Evolutionary conservation across 2,113 vertebrate species (phyloP), one percentile per base, ranked within the genome.

Genomic region (Charina bottae): DNA sequence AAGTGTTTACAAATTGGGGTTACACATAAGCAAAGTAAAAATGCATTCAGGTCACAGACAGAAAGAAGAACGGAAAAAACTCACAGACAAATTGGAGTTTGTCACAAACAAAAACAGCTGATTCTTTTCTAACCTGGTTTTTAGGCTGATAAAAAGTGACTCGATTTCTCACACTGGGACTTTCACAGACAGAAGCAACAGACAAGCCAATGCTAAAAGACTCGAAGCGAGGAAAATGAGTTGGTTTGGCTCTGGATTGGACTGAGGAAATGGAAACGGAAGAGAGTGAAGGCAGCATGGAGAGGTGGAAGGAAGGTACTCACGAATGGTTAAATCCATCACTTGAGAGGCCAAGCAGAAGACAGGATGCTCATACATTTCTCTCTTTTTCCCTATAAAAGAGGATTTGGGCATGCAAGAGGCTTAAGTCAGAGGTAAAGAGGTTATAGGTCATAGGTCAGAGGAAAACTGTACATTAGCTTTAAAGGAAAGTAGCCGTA

Each of bases 251-350:
- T 97, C 96, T 98, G 97, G 95, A 98, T 95, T 98, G 97, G 98
- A 97, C 97, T 97, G 96, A 97, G 96, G 94, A 97, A 97, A 98
- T 98, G 97, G 94, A 94, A 97, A 98, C 97, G 96, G 97, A 97
- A 96, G 97, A 98, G 97, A 97, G 97, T 64, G 87, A 98, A 98
- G 97, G 98, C 97, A 96, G 98, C 96, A 98, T 97, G 98, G 98
- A 98, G 96, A 98, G 97, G 97, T 98, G 98, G 98, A 98, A 98
- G 98, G 97, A 98, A 98, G 97, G 98, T 99, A 99, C 99, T 99
- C 99, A 99, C 99, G 99, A 99, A 99, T 99, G 98, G 99, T 99
- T 99, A 99, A 99, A 99, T 99, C 99, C 99, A 99, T 99, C 98
- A 99, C 99, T 99, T 99, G 99, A 98, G 99, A 99, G 98, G 99